Evolutionary conservation across 2,113 vertebrate genomes (phyloP), one percentile per base, ranked within the genome.

Genomic region (Lophochroa leadbeateri): DNA sequence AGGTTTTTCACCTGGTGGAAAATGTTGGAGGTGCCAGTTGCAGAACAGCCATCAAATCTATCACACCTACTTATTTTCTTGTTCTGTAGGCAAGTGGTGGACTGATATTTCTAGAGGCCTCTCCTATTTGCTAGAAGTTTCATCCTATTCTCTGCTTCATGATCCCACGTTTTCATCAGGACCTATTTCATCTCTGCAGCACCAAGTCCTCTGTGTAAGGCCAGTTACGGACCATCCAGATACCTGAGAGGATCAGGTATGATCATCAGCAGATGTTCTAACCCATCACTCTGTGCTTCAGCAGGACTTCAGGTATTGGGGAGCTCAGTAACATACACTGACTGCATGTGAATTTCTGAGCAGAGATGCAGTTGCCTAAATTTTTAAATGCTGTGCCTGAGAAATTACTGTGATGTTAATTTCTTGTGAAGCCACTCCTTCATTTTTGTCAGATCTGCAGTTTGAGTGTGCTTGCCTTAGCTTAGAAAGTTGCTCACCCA

Each of bases 1-100:
- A 92, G 31, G 37, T 92, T 96, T 97, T 96, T 95, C 92, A 97
- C 92, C 96, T 94, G 88, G 70, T 96, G 96, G 96, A 96, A 96
- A 96, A 96, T 94, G 58, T 17, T 94, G 87, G 47, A 94, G 63
- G 75, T 95, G 88, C 61, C 94, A 79, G 65, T 87, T 95, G 70
- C 77, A 96, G 53, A 92, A 79, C 52, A 89, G 37, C 46, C 86
- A 91, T 92, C 80, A 96, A 89, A 89, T 93, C 70, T 91, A 61
- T 95, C 91, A 94, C 94, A 92, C 92, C 49, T 96, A 96, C 77
- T 94, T 94, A 87, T 89, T 95, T 95, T 92, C 69, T 82, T 93
- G n/a, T 53, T 91, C 92, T 94, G 23, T 35, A 84, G 57, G 88
- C 70, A 82, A 84, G 20, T 10, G 49, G 52, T 31, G 5, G 52